Evolutionary conservation across 2,113 vertebrate genomes (phyloP).

Genomic region (Ibidorhyncha struthersii): DNA sequence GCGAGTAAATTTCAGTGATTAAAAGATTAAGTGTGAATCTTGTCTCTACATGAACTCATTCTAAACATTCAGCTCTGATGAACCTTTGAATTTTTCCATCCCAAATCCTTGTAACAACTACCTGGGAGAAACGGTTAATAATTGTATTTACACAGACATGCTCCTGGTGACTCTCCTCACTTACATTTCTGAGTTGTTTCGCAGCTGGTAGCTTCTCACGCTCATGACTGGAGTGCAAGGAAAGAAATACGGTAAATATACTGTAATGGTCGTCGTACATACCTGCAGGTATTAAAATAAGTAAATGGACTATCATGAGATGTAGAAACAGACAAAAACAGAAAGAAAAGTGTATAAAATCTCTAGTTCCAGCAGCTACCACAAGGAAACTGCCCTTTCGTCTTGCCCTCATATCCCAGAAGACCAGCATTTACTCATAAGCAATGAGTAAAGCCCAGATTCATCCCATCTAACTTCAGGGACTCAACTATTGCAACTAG

Average conservation of each 20-base stretch:
- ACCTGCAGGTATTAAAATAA: background rate
- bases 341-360: background rate
- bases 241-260: conserved; percentile 46
- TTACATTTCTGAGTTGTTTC: conserved; percentile 24
- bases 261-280: background rate
- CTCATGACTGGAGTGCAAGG: background rate
- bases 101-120: background rate
- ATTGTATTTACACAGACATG: background rate
- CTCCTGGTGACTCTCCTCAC: background rate
- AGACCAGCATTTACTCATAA: background rate
- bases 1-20: background rate
- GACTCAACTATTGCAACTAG: rapidly evolving
- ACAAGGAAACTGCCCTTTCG: background rate
- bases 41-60: background rate
- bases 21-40: conserved; percentile 7
- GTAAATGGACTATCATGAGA: background rate
- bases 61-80: background rate
- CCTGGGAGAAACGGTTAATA: background rate
- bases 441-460: background rate
- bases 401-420: background rate
- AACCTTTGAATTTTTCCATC: background rate
- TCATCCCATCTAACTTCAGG: background rate
- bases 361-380: background rate
- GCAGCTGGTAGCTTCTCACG: background rate
- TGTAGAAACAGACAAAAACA: background rate